Base-by-base conservation (phyloP, 2,888 invertebrate species). In the Eumerus sabulonum region DNA sequence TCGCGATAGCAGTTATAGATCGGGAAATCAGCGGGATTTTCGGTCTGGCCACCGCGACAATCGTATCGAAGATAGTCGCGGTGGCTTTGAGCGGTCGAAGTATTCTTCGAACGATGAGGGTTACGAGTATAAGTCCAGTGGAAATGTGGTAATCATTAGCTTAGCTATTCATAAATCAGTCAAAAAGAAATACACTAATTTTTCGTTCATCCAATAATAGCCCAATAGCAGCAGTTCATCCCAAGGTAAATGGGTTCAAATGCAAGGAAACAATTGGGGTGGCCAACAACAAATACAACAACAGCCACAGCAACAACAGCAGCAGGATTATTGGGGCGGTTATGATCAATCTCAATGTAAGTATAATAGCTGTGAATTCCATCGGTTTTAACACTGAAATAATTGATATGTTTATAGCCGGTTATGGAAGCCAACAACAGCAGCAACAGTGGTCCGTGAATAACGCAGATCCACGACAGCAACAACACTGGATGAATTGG, bases 21-120 rank as follows among this genome's bases (percentile, higher is more conserved):
- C 87, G 27, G 87, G 86, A 64, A 86, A 85, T 82, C 88, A 88
- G 82, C 88, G 88, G 88, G 88, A 88, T 88, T 88, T 88, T 88
- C 88, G 88, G 88, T 87, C 86, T 87, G 88, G 88, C 88, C 88
- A 88, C 88, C 88, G 88, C 88, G 88, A 88, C 88, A 87, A 82
- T 85, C 86, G 86, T 86, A 86, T 85, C 83, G 88, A 88, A 88
- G 88, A 87, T 88, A 88, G 88, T 88, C 88, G 88, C 88, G 88
- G 88, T 88, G 88, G 88, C 88, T 88, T 86, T 87, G 88, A 87
- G 84, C 85, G 87, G 82, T 86, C 87, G 84, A 85, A 86, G 84
- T 86, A 85, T 83, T 74, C 86, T 83, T 83, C 85, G 84, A 84
- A 86, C 72, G 82, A 77, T 51, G 85, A 83, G 60, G 84, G 83